Evolutionary conservation across 2,888 invertebrate species (phyloP), one percentile per base, ranked within the genome.

Genomic region (Alloplasta piceator): DNA sequence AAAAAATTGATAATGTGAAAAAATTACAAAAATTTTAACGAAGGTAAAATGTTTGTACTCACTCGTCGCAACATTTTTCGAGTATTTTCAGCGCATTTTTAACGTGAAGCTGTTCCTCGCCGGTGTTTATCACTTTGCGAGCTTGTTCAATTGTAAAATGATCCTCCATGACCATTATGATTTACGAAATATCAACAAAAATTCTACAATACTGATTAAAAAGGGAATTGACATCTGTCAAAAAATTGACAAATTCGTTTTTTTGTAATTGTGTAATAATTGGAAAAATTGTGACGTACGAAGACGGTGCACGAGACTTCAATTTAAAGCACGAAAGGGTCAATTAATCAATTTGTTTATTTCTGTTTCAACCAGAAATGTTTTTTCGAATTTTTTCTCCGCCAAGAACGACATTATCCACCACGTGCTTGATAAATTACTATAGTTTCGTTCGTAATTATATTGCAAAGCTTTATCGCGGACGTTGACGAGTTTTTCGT

Each of bases 21-120:
- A 7, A 36, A 46, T 14, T 36, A 63, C n/a, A n/a, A n/a, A n/a
- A n/a, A n/a, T n/a, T n/a, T n/a, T n/a, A n/a, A n/a, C n/a, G n/a
- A n/a, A 52, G n/a, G 14, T 9, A 66, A 74, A 52, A 73, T n/a
- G n/a, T n/a, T n/a, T n/a, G n/a, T 41, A 86, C 86, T 87, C 82
- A 91, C 91, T 71, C 87, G 16, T 88, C 83, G n/a, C 87, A 91
- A 83, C 92, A 91, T 50, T 89, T 82, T 61, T 88, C 86, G 43
- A 92, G 80, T 61, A 91, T 77, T n/a, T 86, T 82, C 5, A 91
- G 70, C 0, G 92, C 87, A 5, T 39, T 58, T 41, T 86, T 87
- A 1, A 92, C 73, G 66, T 91, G 89, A 1, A 80, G 55, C 61
- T 87, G 74, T 5, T 80, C 78, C 36, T 87, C 80, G 5, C 80